Conservation (phyloP, 35 echinoderm and acorn worm species). For the Apostichopus parvimensis region DNA sequence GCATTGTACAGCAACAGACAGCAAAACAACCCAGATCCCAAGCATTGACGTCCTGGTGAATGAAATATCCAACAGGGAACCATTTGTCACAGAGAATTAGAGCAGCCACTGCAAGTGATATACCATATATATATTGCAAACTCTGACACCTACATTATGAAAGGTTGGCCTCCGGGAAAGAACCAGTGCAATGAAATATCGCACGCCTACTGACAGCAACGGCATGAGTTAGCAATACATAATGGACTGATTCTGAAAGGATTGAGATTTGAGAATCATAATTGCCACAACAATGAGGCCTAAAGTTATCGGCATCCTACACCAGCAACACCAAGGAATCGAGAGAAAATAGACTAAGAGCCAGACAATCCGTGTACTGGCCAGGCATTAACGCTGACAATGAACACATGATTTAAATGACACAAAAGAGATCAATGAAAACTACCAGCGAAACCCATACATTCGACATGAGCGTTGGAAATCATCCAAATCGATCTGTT, state of each 20-base stretch:
- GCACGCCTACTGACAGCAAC: slow-evolving; percentile 44
- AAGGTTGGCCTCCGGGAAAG: slow-evolving; percentile 29
- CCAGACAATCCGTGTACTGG: slow-evolving; percentile 54
- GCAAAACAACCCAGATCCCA: neutral
- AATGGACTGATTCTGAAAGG: slow-evolving; percentile 58
- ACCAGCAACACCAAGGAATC: slow-evolving; percentile 49
- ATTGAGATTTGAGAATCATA: neutral
- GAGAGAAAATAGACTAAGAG: slow-evolving; percentile 42
- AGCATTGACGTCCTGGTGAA: slow-evolving; percentile 23
- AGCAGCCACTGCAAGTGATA: slow-evolving; percentile 17
- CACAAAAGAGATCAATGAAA: slow-evolving; percentile 49
- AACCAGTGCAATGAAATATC: slow-evolving; percentile 36
- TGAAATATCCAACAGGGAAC: slow-evolving; percentile 39
- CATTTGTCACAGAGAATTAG: slow-evolving; percentile 23
- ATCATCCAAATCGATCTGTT: slow-evolving; percentile 49
- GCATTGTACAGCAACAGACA: slow-evolving; percentile 1
- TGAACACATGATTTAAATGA: slow-evolving; percentile 37
- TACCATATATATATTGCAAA: slow-evolving; percentile 33
- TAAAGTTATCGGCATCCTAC: slow-evolving; percentile 40
- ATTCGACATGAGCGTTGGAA: slow-evolving; percentile 39
- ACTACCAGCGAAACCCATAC: slow-evolving; percentile 37
- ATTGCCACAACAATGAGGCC: slow-evolving; percentile 31
- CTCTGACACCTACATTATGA: slow-evolving; percentile 31
- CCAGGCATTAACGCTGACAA: slow-evolving; percentile 51
- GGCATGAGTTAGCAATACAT: slow-evolving; percentile 12